These are phyloP conservation scores for Drosophila fulvimacula DNA, from an alignment of 2,888 invertebrate species.

Conservation along the genomic window DNA sequence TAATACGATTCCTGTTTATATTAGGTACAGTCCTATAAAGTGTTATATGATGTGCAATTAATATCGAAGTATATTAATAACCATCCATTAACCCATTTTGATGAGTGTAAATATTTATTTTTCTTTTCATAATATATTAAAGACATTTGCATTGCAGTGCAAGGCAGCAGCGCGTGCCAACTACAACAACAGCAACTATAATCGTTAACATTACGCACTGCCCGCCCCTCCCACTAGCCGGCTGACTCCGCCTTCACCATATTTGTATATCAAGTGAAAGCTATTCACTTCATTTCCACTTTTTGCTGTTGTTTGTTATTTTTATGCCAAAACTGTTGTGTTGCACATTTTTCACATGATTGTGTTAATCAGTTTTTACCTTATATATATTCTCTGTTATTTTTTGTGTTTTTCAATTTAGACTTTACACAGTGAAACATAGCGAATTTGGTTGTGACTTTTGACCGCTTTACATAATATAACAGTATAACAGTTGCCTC, in stretches of 20 bases:
- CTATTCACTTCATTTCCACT: constrained; percentile 67
- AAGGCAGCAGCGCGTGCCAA: constrained; percentile 23
- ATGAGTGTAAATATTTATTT: neutral
- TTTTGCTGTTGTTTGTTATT: constrained; percentile 54
- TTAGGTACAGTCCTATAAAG: neutral
- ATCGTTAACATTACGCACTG: constrained; percentile 60
- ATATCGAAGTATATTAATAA: neutral
- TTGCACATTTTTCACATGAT: constrained; percentile 76
- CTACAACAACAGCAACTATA: constrained; percentile 6
- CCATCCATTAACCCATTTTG: neutral
- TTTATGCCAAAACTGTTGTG: constrained; percentile 54
- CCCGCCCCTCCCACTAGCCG: constrained; percentile 50
- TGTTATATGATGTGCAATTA: neutral
- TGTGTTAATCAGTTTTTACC: constrained; percentile 70
- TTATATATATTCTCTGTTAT: constrained; percentile 27
- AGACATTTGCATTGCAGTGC: constrained; percentile 1
- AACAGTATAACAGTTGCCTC: neutral
- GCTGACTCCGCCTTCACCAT: constrained; percentile 34
- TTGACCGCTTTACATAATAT: constrained; percentile 62
- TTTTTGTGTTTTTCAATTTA: constrained; percentile 18
- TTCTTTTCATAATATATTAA: constrained; percentile 5
- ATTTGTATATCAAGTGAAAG: constrained; percentile 74
- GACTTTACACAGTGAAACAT: constrained; percentile 21
- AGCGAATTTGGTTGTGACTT: constrained; percentile 53
- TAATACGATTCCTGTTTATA: neutral